Evolutionary conservation across 2,113 vertebrate species (phyloP).

Genomic region (Siphamia tubifer): DNA sequence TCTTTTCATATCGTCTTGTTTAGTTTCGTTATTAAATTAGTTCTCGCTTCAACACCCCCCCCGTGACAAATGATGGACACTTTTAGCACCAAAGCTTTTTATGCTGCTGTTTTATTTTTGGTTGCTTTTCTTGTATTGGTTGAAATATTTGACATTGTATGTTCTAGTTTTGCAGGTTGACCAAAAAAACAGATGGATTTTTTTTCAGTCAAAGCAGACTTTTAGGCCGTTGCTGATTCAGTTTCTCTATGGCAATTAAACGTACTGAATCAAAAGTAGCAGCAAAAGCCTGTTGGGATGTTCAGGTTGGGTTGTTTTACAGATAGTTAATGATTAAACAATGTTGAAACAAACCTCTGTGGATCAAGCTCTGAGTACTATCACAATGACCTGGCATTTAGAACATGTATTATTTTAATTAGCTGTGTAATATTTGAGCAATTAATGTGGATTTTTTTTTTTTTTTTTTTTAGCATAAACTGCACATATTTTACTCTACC

Average conservation of each 20-base stretch:
- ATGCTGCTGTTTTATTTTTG: too few species aligned
- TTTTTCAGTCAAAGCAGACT: background rate
- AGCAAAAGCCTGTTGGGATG: conserved; percentile 19
- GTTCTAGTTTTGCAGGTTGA: too few species aligned
- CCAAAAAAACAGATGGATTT: background rate
- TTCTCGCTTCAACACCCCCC: too few species aligned
- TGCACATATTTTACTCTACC: background rate
- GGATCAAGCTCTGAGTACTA: conserved; percentile 15
- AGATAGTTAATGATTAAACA: conserved; percentile 39
- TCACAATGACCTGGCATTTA: background rate
- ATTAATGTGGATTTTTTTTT: background rate
- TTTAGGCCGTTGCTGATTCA: background rate
- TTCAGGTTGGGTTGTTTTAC: conserved; percentile 5
- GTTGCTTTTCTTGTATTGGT: too few species aligned
- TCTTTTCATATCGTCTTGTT: too few species aligned
- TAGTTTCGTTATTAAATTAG: too few species aligned
- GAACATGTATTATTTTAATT: background rate
- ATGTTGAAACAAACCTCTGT: conserved; percentile 13
- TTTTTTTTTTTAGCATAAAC: background rate
- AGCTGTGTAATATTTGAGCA: background rate
- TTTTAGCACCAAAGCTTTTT: too few species aligned
- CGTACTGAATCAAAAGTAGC: conserved; percentile 3
- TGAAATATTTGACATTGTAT: too few species aligned
- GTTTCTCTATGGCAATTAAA: conserved; percentile 1
- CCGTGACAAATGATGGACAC: too few species aligned